These are phyloP conservation scores for Myrmecophaga tridactyla DNA, from an alignment of 2,113 vertebrate genomes.

Conservation along the genomic window DNA sequence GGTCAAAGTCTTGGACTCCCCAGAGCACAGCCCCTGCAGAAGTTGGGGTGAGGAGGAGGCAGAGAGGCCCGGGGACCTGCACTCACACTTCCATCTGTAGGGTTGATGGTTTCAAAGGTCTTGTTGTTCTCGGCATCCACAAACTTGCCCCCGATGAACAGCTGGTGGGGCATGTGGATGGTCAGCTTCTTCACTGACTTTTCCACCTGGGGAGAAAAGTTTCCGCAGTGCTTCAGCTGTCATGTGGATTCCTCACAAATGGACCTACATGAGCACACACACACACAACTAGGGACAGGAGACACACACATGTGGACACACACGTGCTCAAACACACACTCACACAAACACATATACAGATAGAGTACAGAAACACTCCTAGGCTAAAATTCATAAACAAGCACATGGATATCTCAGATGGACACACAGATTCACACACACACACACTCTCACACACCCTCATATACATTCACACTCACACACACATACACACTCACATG, in stretches of 20 bases:
- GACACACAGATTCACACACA: background rate
- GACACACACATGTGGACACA: background rate
- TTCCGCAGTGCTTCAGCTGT: background rate
- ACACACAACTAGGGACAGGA: background rate
- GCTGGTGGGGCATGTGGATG: slow-evolving; percentile 88
- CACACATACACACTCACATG: background rate
- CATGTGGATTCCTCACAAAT: background rate
- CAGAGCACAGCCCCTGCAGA: background rate
- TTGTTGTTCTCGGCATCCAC: slow-evolving; percentile 83
- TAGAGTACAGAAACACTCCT: background rate
- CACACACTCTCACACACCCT: no score
- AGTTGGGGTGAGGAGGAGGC: no score
- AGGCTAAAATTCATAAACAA: background rate
- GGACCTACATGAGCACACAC: background rate
- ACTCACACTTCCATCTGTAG: slow-evolving; percentile 88
- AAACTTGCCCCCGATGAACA: slow-evolving; percentile 88
- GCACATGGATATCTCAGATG: background rate
- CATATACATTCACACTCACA: no score
- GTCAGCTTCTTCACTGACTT: slow-evolving; percentile 85
- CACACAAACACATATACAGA: background rate
- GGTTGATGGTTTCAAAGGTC: slow-evolving; percentile 87
- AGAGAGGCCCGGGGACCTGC: background rate
- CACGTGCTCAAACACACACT: no score
- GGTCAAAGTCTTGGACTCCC: background rate
- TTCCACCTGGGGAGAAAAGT: slow-evolving; percentile 79